phyloP scores from a whole-genome alignment of 2,797 vertebrate species.

The Oreochromis mossambicus region DNA sequence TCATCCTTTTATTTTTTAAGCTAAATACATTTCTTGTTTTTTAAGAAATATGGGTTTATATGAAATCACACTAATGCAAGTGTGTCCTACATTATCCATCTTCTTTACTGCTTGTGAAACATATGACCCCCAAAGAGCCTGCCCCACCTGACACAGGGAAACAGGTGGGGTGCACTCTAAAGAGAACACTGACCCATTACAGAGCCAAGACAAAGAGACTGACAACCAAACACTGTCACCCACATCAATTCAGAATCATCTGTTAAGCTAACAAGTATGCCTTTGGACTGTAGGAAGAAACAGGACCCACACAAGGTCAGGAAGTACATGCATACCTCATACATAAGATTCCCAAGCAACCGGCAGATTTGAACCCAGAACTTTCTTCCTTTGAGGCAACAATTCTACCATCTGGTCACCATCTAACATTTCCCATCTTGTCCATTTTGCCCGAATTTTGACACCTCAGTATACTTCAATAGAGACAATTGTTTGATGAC shows the following conservation, averaged over 20 bases:
- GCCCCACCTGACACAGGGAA: background rate
- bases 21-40: background rate
- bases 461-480: background rate
- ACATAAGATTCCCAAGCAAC: background rate
- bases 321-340: background rate
- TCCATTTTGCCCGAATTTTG: background rate
- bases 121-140: background rate
- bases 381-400: background rate
- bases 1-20: background rate
- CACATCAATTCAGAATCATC: background rate
- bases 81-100: background rate
- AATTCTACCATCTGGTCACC: background rate
- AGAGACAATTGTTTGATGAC: background rate
- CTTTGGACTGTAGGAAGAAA: background rate
- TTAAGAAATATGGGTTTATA: background rate
- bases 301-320: background rate
- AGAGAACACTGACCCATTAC: background rate
- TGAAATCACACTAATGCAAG: background rate
- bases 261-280: background rate
- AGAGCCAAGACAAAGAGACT: background rate
- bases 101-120: background rate
- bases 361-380: background rate
- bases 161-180: background rate
- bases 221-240: background rate
- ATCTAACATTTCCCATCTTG: background rate